A percentile compares a stretch with the other conserved stretches of the same genome.
Conservation (phyloP, 2,113 vertebrate species). For the Cyanoramphus novaezelandiae region DNA sequence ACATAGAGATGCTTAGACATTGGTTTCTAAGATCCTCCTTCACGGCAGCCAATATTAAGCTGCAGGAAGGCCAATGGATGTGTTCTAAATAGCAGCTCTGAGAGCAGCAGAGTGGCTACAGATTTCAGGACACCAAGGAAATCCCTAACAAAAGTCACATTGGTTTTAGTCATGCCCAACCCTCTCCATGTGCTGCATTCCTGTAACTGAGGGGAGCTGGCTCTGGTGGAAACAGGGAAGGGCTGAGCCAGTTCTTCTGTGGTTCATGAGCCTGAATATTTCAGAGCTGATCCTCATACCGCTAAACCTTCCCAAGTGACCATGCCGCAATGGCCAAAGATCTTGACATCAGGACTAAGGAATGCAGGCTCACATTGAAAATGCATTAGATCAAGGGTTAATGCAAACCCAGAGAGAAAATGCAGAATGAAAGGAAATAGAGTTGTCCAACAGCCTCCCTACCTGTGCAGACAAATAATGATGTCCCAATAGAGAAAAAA, state of each 20-base stretch:
- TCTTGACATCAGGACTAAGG: background rate
- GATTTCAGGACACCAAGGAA: background rate
- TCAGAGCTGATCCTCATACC: background rate
- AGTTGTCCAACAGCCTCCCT: background rate
- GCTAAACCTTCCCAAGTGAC: background rate
- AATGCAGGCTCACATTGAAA: background rate
- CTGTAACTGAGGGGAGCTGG: background rate
- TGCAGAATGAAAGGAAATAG: background rate
- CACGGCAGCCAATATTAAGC: background rate
- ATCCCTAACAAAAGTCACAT: background rate
- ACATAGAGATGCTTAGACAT: fast-evolving
- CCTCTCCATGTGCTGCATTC: background rate
- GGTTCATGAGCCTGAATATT: background rate
- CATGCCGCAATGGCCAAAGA: background rate
- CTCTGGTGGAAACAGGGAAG: background rate
- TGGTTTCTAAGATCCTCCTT: background rate
- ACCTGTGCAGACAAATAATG: background rate
- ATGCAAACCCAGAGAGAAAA: background rate
- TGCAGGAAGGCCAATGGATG: fast-evolving
- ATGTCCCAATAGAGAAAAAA: background rate
- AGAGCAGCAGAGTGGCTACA: background rate
- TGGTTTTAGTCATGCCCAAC: background rate
- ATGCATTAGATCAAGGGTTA: background rate
- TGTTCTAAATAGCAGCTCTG: background rate
- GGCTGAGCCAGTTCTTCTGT: background rate